These are phyloP conservation scores for Andrena trimmerana DNA, from an alignment of 2,888 invertebrate species.

Conservation along the genomic window DNA sequence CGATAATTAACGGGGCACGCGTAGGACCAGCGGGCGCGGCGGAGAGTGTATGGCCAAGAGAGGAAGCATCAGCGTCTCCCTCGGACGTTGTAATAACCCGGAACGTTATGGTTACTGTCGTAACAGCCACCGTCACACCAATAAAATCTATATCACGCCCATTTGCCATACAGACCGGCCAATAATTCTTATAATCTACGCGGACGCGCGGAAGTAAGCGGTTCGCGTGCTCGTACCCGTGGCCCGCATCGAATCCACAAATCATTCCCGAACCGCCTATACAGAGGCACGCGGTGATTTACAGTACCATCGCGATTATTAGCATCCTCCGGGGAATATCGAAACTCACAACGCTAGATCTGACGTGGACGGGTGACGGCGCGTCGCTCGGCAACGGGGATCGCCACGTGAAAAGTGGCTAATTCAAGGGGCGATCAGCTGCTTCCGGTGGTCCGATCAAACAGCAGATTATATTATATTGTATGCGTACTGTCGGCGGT, in stretches of 20 bases:
- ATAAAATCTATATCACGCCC: constrained; percentile 67
- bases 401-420: constrained; percentile 7
- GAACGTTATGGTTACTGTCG: constrained; percentile 47
- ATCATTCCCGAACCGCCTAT: constrained; percentile 51
- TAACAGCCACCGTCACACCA: constrained; percentile 50
- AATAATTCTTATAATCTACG: constrained; percentile 72
- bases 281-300: constrained; percentile 55
- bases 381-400: not conserved
- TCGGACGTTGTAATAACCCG: constrained; percentile 46
- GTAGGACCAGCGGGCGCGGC: not conserved
- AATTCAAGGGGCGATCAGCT: too few species aligned
- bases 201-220: constrained; percentile 71
- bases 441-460: too few species aligned
- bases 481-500: too few species aligned
- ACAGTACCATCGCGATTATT: constrained; percentile 65
- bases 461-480: too few species aligned
- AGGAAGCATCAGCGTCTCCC: constrained; percentile 34
- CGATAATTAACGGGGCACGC: constrained; percentile 54
- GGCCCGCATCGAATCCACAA: constrained; percentile 66
- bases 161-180: constrained; percentile 67
- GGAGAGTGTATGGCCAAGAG: constrained; percentile 6
- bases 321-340: constrained; percentile 54
- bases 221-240: constrained; percentile 57
- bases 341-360: constrained; percentile 27
- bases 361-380: constrained; percentile 2